Percentiles rank a stretch among this genome's conserved stretches.
Evolutionary conservation across 2,113 vertebrate genomes (phyloP).

Genomic region (Plecotus auritus): DNA sequence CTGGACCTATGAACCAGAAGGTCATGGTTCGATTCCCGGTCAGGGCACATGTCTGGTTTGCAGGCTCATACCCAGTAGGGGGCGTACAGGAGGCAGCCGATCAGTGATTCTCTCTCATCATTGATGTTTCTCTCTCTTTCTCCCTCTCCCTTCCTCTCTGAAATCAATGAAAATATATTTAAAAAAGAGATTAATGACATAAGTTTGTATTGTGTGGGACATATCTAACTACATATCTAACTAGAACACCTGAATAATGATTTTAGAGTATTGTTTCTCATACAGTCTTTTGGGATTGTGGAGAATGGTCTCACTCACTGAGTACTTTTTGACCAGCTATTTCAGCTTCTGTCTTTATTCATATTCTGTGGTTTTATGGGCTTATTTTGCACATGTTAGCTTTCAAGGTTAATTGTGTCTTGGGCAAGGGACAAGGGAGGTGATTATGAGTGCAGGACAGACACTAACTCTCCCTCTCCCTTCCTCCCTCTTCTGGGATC

Average conservation of each 20-base stretch:
- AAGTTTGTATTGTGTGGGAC: background rate
- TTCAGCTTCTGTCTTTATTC: background rate
- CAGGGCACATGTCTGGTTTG: too few relatives aligned
- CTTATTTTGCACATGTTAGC: background rate
- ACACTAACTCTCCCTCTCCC: background rate
- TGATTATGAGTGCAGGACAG: background rate
- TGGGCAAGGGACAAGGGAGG: background rate
- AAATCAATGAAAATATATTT: too few relatives aligned
- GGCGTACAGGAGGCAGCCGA: too few relatives aligned
- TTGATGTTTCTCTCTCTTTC: too few relatives aligned
- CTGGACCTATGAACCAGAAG: too few relatives aligned
- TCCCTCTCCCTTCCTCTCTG: too few relatives aligned
- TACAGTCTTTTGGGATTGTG: background rate
- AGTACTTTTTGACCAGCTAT: background rate
- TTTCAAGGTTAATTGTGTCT: slow-evolving; percentile 25
- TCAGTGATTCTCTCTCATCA: too few relatives aligned
- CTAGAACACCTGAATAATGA: background rate
- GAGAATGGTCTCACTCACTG: background rate
- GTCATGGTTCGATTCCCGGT: too few relatives aligned
- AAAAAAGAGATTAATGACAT: background rate
- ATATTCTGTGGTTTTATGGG: background rate
- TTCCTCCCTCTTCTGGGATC: background rate
- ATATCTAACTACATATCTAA: background rate
- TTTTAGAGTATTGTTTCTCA: background rate
- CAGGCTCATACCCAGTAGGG: too few relatives aligned